Conservation (phyloP, 2,113 vertebrate species). For the Calidris pugnax region DNA sequence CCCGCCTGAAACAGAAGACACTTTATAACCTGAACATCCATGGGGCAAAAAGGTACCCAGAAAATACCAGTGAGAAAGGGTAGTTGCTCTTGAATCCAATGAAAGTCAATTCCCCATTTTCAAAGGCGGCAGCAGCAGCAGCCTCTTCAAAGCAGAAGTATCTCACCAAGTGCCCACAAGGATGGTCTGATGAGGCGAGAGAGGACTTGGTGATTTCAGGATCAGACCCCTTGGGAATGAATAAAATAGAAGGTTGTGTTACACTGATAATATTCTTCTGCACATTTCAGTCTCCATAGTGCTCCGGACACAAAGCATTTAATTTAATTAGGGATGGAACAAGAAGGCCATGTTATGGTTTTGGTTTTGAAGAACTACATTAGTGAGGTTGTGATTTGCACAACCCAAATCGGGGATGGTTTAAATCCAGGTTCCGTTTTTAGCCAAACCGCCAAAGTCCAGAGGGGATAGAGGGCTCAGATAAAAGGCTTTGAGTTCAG, state of each 20-base stretch:
- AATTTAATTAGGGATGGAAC: slow-evolving; percentile 41
- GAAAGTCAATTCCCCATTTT: not conserved
- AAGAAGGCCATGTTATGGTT: slow-evolving; percentile 46
- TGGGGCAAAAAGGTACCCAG: not conserved
- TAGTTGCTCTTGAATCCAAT: not conserved
- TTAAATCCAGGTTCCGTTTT: slow-evolving; percentile 54
- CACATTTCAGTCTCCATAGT: not conserved
- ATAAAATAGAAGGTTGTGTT: slow-evolving; percentile 38
- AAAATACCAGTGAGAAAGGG: not conserved
- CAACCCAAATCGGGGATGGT: slow-evolving; percentile 4
- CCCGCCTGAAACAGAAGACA: not conserved
- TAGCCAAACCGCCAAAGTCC: slow-evolving; percentile 53
- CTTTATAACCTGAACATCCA: not conserved
- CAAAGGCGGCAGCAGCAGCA: not conserved
- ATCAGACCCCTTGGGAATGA: slow-evolving; percentile 20
- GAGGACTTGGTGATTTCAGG: slow-evolving; percentile 15
- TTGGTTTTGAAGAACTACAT: slow-evolving; percentile 59
- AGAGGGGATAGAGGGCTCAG: slow-evolving; percentile 27
- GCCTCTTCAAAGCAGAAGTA: slow-evolving; percentile 4
- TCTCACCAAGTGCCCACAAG: not conserved
- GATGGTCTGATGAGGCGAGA: not conserved
- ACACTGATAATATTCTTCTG: slow-evolving; percentile 3
- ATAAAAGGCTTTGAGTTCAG: slow-evolving; percentile 53
- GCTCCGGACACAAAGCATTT: slow-evolving; percentile 2
- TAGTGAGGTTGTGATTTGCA: slow-evolving; percentile 57